Percentiles rank a stretch among this genome's conserved stretches.
These are phyloP conservation scores for Paradisaea rubra DNA, from an alignment of 2,113 vertebrate species.

Conservation along the genomic window DNA sequence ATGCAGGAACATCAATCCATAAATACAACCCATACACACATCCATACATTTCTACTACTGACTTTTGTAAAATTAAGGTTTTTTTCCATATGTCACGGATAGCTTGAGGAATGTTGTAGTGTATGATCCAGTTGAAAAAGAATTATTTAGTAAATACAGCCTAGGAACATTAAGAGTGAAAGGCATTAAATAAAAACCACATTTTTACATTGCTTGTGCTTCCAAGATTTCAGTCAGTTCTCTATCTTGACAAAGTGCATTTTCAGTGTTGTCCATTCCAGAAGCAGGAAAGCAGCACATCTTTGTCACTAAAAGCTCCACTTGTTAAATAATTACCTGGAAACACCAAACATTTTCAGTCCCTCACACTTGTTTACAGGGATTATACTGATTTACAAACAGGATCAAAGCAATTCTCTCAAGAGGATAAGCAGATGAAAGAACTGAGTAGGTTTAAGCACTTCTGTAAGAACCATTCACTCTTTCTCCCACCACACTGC, in stretches of 20 bases:
- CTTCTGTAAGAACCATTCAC: background rate
- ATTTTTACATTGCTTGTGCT: background rate
- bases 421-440: background rate
- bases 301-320: background rate
- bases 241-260: background rate
- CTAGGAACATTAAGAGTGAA: background rate
- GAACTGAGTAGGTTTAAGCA: background rate
- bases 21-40: background rate
- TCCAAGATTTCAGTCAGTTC: background rate
- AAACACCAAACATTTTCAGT: background rate
- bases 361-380: background rate
- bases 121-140: background rate
- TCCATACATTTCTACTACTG: background rate
- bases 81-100: background rate
- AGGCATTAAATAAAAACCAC: background rate
- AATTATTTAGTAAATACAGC: background rate
- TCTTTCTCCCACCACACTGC: background rate
- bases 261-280: background rate
- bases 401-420: background rate
- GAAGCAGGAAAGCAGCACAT: background rate
- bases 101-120: background rate
- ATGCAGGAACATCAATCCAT: background rate
- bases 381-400: background rate
- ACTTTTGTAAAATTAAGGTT: background rate
- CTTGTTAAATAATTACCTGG: background rate